A percentile compares a stretch with the other conserved stretches of the same genome.
phyloP scores from a whole-genome alignment of 2,888 invertebrate species.

The Scaptodrosophila latifasciaeformis region DNA sequence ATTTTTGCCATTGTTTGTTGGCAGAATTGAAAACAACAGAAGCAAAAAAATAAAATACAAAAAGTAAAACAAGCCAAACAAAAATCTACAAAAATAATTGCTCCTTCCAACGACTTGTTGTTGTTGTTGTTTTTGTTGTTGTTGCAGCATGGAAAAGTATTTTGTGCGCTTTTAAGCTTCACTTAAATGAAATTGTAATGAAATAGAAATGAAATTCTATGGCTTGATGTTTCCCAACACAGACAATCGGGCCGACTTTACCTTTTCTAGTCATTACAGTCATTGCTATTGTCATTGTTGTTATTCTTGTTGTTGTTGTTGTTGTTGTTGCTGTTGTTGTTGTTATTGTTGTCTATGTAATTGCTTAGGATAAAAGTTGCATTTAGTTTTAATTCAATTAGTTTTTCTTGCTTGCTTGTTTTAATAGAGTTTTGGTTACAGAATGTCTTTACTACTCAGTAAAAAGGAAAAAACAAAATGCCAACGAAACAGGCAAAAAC shows the following conservation, averaged over 20 bases:
- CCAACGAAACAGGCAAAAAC: no score
- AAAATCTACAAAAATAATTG: constrained; percentile 67
- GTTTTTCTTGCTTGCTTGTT: constrained; percentile 29
- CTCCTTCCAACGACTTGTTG: constrained; percentile 23
- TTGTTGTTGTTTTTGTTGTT: constrained; percentile 5
- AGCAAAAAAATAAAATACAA: not conserved
- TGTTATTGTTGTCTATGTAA: constrained; percentile 33
- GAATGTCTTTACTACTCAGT: not conserved
- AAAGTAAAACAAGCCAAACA: constrained; percentile 9
- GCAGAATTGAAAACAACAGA: constrained; percentile 7
- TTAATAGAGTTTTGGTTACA: constrained; percentile 13
- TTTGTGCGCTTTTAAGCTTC: constrained; percentile 66
- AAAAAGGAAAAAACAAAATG: constrained; percentile 16
- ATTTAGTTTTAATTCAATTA: constrained; percentile 68
- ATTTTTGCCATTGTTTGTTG: constrained; percentile 50
- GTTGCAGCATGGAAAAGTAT: constrained; percentile 2
- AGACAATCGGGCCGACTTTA: not conserved
- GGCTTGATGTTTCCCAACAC: constrained; percentile 53
- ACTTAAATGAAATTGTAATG: constrained; percentile 67
- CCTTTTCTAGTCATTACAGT: not conserved
- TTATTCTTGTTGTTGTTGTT: constrained; percentile 1
- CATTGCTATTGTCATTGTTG: not conserved
- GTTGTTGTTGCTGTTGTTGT: not conserved
- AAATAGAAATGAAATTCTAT: constrained; percentile 57
- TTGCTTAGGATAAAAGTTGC: constrained; percentile 66